Base-by-base conservation (phyloP, 2,113 vertebrate genomes). In the Pygoscelis adeliae region DNA sequence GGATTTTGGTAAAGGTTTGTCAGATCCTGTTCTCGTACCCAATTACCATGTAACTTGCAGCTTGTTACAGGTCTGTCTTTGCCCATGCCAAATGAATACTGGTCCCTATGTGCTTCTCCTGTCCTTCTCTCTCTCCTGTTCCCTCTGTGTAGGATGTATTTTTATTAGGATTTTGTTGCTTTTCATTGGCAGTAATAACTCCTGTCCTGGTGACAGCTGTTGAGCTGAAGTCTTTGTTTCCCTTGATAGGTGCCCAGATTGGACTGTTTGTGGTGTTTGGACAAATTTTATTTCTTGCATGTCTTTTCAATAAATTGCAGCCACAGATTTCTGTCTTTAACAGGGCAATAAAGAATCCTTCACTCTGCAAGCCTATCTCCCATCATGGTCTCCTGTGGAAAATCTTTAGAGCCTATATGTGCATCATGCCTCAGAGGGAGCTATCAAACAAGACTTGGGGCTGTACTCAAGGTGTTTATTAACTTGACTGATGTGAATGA, bases 281-380 rank as follows among this genome's bases (percentile, higher is more conserved):
- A 63, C 74, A 94, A 86, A 80, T 93, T 94, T 94, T 89, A 85
- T 94, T 97, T 82, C 81, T 96, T 97, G 86, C 95, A 94, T 95
- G 78, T 70, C 82, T 88, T 94, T 74, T 92, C 95, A 70, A 77
- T 94, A 94, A 96, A 96, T 96, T 96, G 83, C 77, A 96, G 81
- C 65, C 36, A 34, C 65, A 84, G 65, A 86, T 94, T 97, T 92
- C 83, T 94, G 84, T 91, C 86, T 93, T 94, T 87, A 97, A 70
- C 3, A 17, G 67, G 67, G 80, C 74, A 84, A 89, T 97, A 96
- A 97, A 96, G 81, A 91, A 94, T 94, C 79, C 50, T 74, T 93
- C 77, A 65, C 70, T 96, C 78, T 62, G 71, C 40, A 69, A 92
- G 87, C 44, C 70, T 83, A 62, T 86, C 89, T 97, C 79, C 70